These are phyloP conservation scores for Anguilla rostrata DNA, from an alignment of 2,113 vertebrate species.

Conservation along the genomic window DNA sequence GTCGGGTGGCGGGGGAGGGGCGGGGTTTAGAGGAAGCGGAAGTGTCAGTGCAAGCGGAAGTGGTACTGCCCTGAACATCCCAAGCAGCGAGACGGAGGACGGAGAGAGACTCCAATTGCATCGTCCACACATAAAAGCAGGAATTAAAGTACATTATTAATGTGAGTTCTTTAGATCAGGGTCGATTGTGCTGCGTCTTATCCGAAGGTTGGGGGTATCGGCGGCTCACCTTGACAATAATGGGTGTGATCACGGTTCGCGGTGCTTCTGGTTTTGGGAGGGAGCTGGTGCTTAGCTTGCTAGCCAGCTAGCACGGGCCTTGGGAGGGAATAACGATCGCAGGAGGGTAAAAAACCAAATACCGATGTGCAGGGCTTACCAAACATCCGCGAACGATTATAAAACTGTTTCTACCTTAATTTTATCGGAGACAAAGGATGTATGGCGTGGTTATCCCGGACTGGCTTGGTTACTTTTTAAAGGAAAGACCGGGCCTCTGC, in stretches of 20 bases:
- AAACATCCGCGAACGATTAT: not conserved
- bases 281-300: conserved; percentile 8
- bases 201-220: not conserved
- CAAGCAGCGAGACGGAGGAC: conserved; percentile 66
- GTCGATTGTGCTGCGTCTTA: not conserved
- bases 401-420: not conserved
- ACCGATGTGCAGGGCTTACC: too few species aligned
- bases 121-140: conserved; percentile 64
- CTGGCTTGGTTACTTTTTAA: not conserved
- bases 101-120: conserved; percentile 55
- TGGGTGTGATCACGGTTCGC: conserved; percentile 15
- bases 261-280: not conserved
- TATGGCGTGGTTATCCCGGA: not conserved
- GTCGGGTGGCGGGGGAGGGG: conserved; percentile 16
- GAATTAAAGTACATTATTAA: conserved; percentile 62
- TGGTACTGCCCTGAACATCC: conserved; percentile 74
- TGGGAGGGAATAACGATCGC: conserved; percentile 8
- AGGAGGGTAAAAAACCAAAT: not conserved
- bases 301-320: conserved; percentile 22
- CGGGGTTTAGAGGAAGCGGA: conserved; percentile 63
- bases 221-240: conserved; percentile 10
- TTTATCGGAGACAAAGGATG: too few species aligned
- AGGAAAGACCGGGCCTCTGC: conserved; percentile 22
- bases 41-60: conserved; percentile 72
- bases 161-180: conserved; percentile 55